Evolutionary conservation across 2,113 vertebrate genomes (phyloP), one percentile per base, ranked within the genome.

Genomic region (Chloebia gouldiae): DNA sequence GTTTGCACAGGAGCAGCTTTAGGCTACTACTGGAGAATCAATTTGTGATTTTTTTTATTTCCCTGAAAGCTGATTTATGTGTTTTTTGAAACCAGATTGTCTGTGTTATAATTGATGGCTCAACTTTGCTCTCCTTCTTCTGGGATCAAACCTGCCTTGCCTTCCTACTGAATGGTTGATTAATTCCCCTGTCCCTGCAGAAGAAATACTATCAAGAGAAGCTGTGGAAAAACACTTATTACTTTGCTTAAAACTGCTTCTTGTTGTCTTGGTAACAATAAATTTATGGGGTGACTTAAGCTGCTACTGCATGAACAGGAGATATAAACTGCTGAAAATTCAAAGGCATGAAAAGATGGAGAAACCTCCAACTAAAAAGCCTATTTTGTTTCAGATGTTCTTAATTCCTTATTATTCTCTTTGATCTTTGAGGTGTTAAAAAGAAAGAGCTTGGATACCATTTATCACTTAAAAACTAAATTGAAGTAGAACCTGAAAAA

Each of bases 211-310:
- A 11, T 37, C 0, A 7, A 72, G 81, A 65, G 45, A n/a, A 86
- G 84, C 81, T 86, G 45, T 86, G 81, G 82, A 92, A 92, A 83
- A 92, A 53, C 49, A 37, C 77, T 75, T 86, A 81, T 10, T 94
- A 44, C 90, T 94, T 79, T 78, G 82, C 91, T 88, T 94, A 90
- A 93, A 93, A 54, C 90, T 86, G 75, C 89, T 93, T 57, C 92
- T 95, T 82, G 95, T 96, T 95, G 95, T 88, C 95, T 85, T 94
- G 94, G 96, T 85, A 96, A 94, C 94, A 68, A 81, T 76, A 79
- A 86, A 95, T 92, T 86, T 92, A 92, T 84, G 91, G 91, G 81
- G 50, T 93, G 91, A 75, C 66, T 85, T 87, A 27, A 82, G 78
- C 95, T 65, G 82, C 85, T 95, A 22, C 90, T 81, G 93, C 81